Base-by-base conservation (phyloP, 2,113 vertebrate species). In the Poicephalus gulielmi region DNA sequence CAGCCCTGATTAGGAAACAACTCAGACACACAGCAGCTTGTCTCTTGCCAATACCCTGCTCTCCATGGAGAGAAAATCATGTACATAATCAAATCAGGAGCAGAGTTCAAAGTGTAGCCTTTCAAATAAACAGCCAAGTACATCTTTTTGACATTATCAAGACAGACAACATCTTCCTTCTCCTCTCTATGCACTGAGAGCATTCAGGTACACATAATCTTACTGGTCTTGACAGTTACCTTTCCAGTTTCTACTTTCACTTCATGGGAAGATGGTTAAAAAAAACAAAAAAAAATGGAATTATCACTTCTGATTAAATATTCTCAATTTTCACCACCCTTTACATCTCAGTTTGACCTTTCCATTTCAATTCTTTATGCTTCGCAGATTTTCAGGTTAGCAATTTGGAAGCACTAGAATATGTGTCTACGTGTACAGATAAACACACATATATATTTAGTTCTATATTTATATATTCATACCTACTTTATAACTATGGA, bases 281-380 rank as follows among this genome's bases (percentile, higher is more conserved):
- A 90, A 77, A 49, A 49, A 25, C 24, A 47, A 17, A 3, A 3
- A 4, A 10, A 37, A 43, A 1, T 27, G 16, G 15, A 81, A 63
- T 69, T 50, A 46, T 10, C 6, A 15, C 11, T 70, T 88, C 49
- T 18, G 66, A 55, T 68, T 11, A 49, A 55, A 30, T 52, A 80
- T 28, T 33, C 5, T 2, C 0, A 17, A 4, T 39, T 88, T 88
- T 73, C 1, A 2, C 28, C 24, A 52, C 19, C 19, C 3, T 50
- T 46, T 44, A n/a, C 13, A 63, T 16, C 30, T 62, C 20, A 28
- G 0, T 50, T 76, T 79, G 43, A 19, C 9, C 4, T 66, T 55
- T 71, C 19, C 5, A n/a, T 27, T 59, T 44, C 1, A 47, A 22
- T 28, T 74, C 35, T 43, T 44, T 15, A 46, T 9, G 7, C 11